These are phyloP conservation scores for Acestrorhynchus altus DNA, from an alignment of 2,797 vertebrate genomes.

Conservation along the genomic window DNA sequence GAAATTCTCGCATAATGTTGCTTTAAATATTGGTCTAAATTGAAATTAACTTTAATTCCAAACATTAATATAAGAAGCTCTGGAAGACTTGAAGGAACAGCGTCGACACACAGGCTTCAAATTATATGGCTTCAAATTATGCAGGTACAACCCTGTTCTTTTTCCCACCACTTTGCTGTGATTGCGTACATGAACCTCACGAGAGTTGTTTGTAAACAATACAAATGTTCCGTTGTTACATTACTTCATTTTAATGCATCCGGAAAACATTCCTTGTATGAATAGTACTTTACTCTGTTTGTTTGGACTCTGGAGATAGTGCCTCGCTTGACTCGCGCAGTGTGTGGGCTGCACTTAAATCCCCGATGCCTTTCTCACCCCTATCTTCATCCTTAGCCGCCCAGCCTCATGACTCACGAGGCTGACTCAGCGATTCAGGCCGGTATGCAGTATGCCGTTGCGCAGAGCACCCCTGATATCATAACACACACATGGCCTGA, in stretches of 20 bases:
- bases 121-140: no score
- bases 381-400: slow-evolving; percentile 9
- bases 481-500: slow-evolving; percentile 10
- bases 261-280: neutral
- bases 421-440: neutral
- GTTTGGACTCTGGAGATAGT: neutral
- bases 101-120: no score
- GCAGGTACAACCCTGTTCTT: no score
- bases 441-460: neutral
- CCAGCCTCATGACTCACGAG: neutral
- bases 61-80: no score
- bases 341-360: slow-evolving; percentile 28
- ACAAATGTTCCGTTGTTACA: no score
- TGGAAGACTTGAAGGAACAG: no score
- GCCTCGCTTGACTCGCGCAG: neutral
- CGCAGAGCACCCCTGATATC: neutral
- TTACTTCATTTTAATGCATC: neutral
- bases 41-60: no score
- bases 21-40: no score
- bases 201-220: neutral
- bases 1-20: no score
- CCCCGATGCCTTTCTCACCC: slow-evolving; percentile 13
- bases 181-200: no score
- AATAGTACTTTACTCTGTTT: neutral
- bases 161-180: no score